These are phyloP conservation scores for Paraescarpia echinospica DNA, from an alignment of 1,140 invertebrate genomes.

Conservation along the genomic window DNA sequence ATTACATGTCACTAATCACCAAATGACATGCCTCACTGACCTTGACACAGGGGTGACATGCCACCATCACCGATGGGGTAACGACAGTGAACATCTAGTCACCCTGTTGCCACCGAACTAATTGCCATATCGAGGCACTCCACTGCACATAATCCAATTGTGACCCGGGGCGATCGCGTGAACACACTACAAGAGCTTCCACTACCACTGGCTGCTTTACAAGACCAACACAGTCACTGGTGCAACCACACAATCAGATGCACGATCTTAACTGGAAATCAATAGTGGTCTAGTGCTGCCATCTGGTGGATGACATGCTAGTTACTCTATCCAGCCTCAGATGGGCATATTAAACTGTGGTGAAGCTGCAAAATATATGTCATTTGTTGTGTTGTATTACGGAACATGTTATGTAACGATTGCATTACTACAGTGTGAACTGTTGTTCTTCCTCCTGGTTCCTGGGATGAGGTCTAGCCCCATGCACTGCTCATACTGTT, in stretches of 20 bases:
- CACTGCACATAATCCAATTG: background rate
- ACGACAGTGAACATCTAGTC: background rate
- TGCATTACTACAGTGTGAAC: too few species aligned
- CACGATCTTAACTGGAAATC: background rate
- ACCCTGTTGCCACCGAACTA: background rate
- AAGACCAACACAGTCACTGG: background rate
- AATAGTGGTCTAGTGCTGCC: background rate
- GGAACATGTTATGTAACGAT: too few species aligned
- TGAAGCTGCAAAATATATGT: too few species aligned
- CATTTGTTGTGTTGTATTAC: too few species aligned
- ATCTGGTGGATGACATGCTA: background rate
- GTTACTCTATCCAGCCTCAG: background rate
- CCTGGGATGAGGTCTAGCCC: too few species aligned
- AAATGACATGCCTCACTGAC: background rate
- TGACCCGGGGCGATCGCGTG: background rate
- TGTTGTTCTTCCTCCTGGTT: too few species aligned
- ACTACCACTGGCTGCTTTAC: background rate
- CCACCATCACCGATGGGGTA: background rate
- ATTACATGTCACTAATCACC: background rate
- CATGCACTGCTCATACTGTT: too few species aligned
- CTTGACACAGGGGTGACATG: background rate
- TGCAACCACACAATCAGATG: background rate
- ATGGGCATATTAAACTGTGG: background rate
- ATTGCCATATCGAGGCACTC: background rate
- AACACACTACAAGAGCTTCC: background rate